Conservation (phyloP, 2,888 invertebrate species). For the Pyrgus malvae region DNA sequence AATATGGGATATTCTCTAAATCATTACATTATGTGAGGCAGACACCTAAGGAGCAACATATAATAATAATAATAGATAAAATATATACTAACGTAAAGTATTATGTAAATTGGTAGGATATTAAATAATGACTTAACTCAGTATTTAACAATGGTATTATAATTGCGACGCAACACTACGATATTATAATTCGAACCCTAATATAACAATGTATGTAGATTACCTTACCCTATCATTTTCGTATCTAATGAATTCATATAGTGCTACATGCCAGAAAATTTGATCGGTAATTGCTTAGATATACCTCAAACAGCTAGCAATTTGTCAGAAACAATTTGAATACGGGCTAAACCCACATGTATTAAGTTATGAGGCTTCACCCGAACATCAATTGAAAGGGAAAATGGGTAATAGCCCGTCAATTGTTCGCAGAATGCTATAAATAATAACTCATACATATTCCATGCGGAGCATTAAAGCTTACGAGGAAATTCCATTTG, state of each 20-base stretch:
- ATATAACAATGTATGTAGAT: not conserved
- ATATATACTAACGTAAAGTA: too few relatives aligned
- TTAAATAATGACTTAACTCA: too few relatives aligned
- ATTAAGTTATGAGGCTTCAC: slow-evolving; percentile 26
- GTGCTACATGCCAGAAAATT: slow-evolving; percentile 12
- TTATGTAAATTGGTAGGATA: too few relatives aligned
- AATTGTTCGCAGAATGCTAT: slow-evolving; percentile 35
- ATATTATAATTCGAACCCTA: too few relatives aligned
- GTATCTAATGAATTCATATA: slow-evolving; percentile 7
- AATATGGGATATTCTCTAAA: too few relatives aligned
- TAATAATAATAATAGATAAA: too few relatives aligned
- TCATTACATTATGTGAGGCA: too few relatives aligned
- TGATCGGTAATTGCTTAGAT: slow-evolving; percentile 11
- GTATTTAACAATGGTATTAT: too few relatives aligned
- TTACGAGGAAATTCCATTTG: slow-evolving; percentile 36
- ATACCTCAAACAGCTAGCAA: slow-evolving; percentile 7
- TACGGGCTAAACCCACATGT: slow-evolving; percentile 13
- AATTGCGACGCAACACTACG: too few relatives aligned
- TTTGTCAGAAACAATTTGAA: slow-evolving; percentile 17
- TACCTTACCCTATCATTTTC: slow-evolving; percentile 2
- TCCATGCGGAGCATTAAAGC: slow-evolving; percentile 32
- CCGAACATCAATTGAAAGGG: slow-evolving; percentile 33
- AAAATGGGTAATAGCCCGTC: slow-evolving; percentile 31
- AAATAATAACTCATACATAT: slow-evolving; percentile 35
- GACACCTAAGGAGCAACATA: too few relatives aligned